Evolutionary conservation across 2,797 vertebrate genomes (phyloP), one percentile per base, ranked within the genome.

Genomic region (Aplochiton taeniatus): DNA sequence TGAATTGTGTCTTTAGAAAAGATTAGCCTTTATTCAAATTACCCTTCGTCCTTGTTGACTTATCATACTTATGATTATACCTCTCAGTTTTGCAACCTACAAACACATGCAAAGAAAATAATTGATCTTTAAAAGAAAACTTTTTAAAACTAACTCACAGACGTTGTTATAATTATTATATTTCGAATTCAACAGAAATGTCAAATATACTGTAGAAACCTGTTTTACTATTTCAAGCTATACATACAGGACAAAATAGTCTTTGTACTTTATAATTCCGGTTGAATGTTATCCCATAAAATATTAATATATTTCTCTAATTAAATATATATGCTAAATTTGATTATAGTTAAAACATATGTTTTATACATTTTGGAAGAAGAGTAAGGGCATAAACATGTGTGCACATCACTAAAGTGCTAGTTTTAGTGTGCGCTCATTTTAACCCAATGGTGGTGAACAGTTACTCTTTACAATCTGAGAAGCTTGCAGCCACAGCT

Each of bases 351-450:
- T 57, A 20, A n/a, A 14, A 14, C 19, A 66, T 58, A 63, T 63
- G 16, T 52, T 64, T 46, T 63, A 56, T 47, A 47, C 50, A 45
- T 53, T 57, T 53, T 19, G 17, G 60, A 67, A 64, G 49, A 60
- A n/a, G 2, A 57, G 11, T 18, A 44, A 51, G 45, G 42, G n/a
- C 1, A 43, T 19, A 63, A 52, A 41, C 63, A 17, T 55, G 52
- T 72, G 66, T 72, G 65, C 64, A 69, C 67, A 48, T 55, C 31
- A 70, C 77, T 79, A 79, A 76, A 73, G 85, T 81, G 80, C 72
- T 72, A 72, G 46, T 63, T 65, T 77, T 55, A 69, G 61, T 43
- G 56, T 51, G 46, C 31, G 48, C 18, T 16, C 20, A 52, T 13
- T 65, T 49, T 70, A 65, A 52, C 31, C 60, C 31, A 61, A 4